phyloP scores from a whole-genome alignment of 2,113 vertebrate genomes.

The Cathartes aura region DNA sequence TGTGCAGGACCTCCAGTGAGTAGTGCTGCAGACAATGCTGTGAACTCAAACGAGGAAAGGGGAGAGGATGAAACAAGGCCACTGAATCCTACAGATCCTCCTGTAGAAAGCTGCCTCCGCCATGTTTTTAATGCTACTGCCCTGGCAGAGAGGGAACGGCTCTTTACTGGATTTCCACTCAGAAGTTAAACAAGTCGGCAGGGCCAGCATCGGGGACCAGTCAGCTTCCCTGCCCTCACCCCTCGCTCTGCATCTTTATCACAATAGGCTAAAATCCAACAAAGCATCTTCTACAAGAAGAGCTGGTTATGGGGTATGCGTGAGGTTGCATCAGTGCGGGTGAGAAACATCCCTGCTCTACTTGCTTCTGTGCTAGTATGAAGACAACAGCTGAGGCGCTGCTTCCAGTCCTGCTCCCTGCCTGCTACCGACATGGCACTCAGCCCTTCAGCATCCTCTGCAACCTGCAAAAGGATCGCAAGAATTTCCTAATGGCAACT shows the following conservation, averaged over 20 bases:
- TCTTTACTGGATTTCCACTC: not conserved
- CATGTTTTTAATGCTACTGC: not conserved
- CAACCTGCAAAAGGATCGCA: not conserved
- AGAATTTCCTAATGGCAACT: not conserved
- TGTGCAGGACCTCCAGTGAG: not conserved
- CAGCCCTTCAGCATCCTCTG: not conserved
- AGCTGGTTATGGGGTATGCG: not conserved
- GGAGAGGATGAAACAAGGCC: not conserved
- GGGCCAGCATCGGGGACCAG: not conserved
- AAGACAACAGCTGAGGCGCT: not conserved
- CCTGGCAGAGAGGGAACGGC: not conserved
- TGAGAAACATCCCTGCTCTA: not conserved
- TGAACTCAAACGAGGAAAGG: not conserved
- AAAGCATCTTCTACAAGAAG: not conserved
- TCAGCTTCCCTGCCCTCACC: not conserved
- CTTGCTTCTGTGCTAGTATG: not conserved
- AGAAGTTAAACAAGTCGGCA: not conserved
- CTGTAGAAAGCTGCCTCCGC: not conserved
- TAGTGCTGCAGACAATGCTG: not conserved
- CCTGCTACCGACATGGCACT: rapidly evolving
- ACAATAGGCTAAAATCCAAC: not conserved
- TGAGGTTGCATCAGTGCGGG: not conserved
- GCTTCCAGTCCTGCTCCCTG: not conserved
- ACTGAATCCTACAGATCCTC: not conserved
- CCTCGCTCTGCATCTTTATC: not conserved